Evolutionary conservation across 1,140 invertebrate genomes (phyloP).

Genomic region (Cydia pomonella): DNA sequence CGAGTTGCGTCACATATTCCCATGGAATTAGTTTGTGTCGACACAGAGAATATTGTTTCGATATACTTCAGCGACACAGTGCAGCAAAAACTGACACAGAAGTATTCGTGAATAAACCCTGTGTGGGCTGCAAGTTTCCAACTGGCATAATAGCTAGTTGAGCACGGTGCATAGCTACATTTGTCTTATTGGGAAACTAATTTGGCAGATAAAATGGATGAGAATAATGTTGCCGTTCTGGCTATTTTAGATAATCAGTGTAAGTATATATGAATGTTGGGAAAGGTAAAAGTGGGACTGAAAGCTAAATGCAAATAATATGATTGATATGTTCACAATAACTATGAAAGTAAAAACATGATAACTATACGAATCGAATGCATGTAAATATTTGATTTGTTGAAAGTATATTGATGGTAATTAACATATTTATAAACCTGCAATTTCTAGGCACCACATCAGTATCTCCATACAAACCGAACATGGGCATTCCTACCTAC

Average conservation of each 20-base stretch:
- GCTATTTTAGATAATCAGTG: slow-evolving; percentile 63
- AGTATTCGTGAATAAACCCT: background rate
- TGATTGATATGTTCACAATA: no score
- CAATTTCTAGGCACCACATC: slow-evolving; percentile 36
- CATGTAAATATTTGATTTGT: no score
- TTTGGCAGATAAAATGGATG: slow-evolving; percentile 51
- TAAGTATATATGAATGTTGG: slow-evolving; percentile 43
- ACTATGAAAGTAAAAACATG: no score
- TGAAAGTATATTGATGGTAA: background rate
- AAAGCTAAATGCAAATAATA: background rate
- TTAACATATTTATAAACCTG: slow-evolving; percentile 1
- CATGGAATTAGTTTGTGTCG: background rate
- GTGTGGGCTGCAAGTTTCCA: slow-evolving; percentile 11
- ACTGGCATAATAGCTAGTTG: background rate
- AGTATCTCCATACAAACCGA: slow-evolving; percentile 55
- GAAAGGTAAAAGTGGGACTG: background rate
- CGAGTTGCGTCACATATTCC: background rate
- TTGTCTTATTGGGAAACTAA: slow-evolving; percentile 41
- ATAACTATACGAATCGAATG: no score
- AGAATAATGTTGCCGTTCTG: slow-evolving; percentile 62
- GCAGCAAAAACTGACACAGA: slow-evolving; percentile 15
- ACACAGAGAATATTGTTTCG: slow-evolving; percentile 4
- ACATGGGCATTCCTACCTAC: slow-evolving; percentile 51
- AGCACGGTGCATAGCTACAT: slow-evolving; percentile 10
- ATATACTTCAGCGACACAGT: slow-evolving; percentile 14